These are phyloP conservation scores for Athalia rosae DNA, from an alignment of 2,888 invertebrate species.

Conservation along the genomic window DNA sequence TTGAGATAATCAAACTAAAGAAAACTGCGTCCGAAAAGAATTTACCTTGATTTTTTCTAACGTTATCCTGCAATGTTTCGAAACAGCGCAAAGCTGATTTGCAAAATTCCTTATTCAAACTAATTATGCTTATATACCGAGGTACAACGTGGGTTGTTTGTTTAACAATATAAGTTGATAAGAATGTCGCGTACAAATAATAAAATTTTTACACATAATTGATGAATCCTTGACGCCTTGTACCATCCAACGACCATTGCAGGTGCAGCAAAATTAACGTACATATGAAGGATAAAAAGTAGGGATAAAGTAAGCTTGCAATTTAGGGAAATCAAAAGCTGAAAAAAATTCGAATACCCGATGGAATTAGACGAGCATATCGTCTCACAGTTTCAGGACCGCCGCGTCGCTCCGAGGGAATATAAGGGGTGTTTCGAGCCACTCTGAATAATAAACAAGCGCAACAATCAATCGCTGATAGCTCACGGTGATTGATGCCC, in stretches of 20 bases:
- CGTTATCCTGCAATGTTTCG: no score
- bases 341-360: no score
- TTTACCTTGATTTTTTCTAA: constrained; percentile 1
- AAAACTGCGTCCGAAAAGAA: constrained; percentile 18
- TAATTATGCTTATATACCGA: constrained; percentile 8
- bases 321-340: no score
- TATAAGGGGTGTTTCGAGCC: constrained; percentile 9
- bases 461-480: constrained; percentile 35
- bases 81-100: neutral
- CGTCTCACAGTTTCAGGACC: neutral
- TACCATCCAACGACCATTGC: no score
- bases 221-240: neutral
- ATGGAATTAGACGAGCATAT: no score
- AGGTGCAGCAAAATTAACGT: no score
- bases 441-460: constrained; percentile 29
- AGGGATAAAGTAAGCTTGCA: no score
- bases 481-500: constrained; percentile 20
- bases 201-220: constrained; percentile 13
- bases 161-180: neutral
- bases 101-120: constrained; percentile 7
- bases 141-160: constrained; percentile 8
- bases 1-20: neutral
- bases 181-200: constrained; percentile 18
- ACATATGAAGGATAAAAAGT: no score
- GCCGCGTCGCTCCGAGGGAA: constrained; percentile 1